These are phyloP conservation scores for Leptinotarsa rubiginosa DNA, from an alignment of 2,888 invertebrate genomes.

Conservation along the genomic window DNA sequence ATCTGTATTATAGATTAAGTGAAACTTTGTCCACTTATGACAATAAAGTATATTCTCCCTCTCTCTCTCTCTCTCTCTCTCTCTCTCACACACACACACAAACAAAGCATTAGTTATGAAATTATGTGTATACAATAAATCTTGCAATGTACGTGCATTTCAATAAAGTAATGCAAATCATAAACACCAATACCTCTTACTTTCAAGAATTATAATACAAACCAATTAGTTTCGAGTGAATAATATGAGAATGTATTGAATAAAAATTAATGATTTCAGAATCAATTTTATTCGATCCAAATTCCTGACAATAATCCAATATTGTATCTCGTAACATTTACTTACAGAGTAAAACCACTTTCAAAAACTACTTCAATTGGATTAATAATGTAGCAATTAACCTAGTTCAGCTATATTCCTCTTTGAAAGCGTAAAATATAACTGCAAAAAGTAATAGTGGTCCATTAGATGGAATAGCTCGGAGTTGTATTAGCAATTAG, in stretches of 20 bases:
- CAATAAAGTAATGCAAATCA: no score
- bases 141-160: no score
- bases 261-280: neutral
- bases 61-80: no score
- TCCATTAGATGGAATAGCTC: neutral
- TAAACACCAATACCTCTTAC: no score
- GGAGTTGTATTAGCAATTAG: neutral
- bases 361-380: constrained; percentile 7
- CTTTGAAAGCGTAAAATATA: constrained; percentile 5
- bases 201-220: no score
- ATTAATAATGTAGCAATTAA: constrained; percentile 14
- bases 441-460: constrained; percentile 7
- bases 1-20: no score
- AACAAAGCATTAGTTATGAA: no score
- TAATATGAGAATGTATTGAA: neutral
- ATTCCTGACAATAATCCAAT: neutral
- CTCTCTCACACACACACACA: no score
- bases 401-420: constrained; percentile 1
- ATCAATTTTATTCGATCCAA: neutral
- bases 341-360: constrained; percentile 1
- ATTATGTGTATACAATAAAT: no score
- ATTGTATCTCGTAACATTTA: constrained; percentile 5
- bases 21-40: no score
- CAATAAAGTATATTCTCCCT: no score
- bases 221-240: no score